These are phyloP conservation scores for Bombylius discolor DNA, from an alignment of 2,888 invertebrate species.

Conservation along the genomic window DNA sequence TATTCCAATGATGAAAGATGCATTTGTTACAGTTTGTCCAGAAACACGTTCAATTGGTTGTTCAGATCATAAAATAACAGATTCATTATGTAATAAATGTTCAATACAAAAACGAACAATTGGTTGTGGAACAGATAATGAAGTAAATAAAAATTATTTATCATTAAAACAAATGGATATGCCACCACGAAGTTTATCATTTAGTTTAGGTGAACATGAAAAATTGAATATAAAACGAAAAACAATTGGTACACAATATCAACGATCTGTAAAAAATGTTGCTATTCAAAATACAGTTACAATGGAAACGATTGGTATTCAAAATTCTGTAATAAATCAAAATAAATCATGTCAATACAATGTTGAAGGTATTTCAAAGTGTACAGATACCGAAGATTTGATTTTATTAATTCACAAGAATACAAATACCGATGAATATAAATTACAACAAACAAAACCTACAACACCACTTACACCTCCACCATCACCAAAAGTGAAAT, in stretches of 20 bases:
- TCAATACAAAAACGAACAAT: conserved; percentile 40
- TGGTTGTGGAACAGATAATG: conserved; percentile 41
- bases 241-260: conserved; percentile 27
- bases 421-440: conserved; percentile 24
- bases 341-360: conserved; percentile 23
- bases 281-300: conserved; percentile 8
- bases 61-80: conserved; percentile 40
- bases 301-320: conserved; percentile 23
- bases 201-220: conserved; percentile 44
- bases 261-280: conserved; percentile 1
- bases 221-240: conserved; percentile 35
- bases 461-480: conserved; percentile 21
- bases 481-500: conserved; percentile 8
- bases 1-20: conserved; percentile 26
- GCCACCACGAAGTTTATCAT: conserved; percentile 43
- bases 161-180: conserved; percentile 38
- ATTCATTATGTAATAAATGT: conserved; percentile 41
- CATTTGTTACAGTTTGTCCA: conserved; percentile 27
- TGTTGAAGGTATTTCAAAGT: conserved; percentile 20
- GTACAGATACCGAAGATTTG: conserved; percentile 37
- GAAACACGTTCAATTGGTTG: conserved; percentile 40
- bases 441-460: conserved; percentile 7
- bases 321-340: conserved; percentile 21
- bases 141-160: conserved; percentile 20
- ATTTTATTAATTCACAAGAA: conserved; percentile 21